Evolutionary conservation across 2,888 invertebrate species (phyloP), one percentile per base, ranked within the genome.

Genomic region (Stenotaenia linearis): DNA sequence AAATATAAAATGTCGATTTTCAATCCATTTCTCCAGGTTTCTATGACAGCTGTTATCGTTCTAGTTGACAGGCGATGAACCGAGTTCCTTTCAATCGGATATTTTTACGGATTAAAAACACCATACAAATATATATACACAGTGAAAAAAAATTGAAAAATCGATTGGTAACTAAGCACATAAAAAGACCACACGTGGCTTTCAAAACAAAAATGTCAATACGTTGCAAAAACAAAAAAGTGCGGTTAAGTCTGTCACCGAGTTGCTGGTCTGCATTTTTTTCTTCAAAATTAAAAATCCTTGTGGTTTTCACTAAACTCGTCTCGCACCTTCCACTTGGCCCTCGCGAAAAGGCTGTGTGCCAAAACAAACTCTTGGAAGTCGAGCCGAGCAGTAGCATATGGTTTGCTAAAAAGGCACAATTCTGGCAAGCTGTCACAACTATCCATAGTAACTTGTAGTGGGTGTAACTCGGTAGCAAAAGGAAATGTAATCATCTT

Each of bases 401-500:
- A 61, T 61, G 61, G 61, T 28, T 61, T 61, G 61, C 61, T 61
- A 25, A 61, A 23, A 61, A 61, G 23, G 61, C 61, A 61, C 61
- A 61, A 61, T 61, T 61, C 61, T 61, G 61, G 61, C 61, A 61
- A 61, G 61, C 61, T 61, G 61, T 61, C 61, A 61, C 61, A 61
- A 61, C 9, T 61, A 61, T 61, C 61, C 61, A 61, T 61, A 61
- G 61, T 61, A 61, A 61, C 61, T 61, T 61, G 61, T 61, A 61
- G 61, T 61, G 61, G 61, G 61, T 61, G 61, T 61, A 61, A 61
- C 61, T 61, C 61, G 61, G 25, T 25, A 28, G 61, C 61, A 25
- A 25, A 56, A 61, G 61, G 61, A 61, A 61, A 61, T 61, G 61
- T 61, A 61, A 61, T 61, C 61, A 61, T 61, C 61, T 28, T 61